phyloP scores from a whole-genome alignment of 2,113 vertebrate genomes.

The Saccopteryx leptura region DNA sequence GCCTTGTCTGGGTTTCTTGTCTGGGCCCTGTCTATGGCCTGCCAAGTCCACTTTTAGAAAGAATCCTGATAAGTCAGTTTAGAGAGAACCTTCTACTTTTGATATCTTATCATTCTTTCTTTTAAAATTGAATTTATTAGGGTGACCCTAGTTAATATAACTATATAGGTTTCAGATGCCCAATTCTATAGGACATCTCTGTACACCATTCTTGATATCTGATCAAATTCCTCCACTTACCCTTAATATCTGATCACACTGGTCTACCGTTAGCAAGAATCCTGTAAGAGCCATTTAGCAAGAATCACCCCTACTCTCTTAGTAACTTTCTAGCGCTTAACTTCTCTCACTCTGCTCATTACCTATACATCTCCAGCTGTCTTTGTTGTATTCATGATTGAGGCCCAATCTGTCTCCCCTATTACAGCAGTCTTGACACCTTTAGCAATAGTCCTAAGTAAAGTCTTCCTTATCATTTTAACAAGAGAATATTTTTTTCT shows the following conservation, averaged over 20 bases:
- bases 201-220: background rate
- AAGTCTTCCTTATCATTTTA: slow-evolving; percentile 24
- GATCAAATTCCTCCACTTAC: background rate
- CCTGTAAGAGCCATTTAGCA: background rate
- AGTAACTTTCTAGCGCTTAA: background rate
- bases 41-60: background rate
- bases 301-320: background rate
- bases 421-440: background rate
- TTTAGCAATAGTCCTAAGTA: background rate
- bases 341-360: background rate
- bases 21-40: background rate
- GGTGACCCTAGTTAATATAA: too few species aligned
- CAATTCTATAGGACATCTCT: too few species aligned
- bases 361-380: background rate
- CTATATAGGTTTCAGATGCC: too few species aligned
- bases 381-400: slow-evolving; percentile 10
- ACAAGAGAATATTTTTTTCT: slow-evolving; percentile 12
- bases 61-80: background rate
- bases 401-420: background rate
- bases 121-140: too few species aligned
- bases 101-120: background rate
- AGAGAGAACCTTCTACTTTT: background rate
- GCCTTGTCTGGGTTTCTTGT: background rate
- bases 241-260: background rate
- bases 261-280: slow-evolving; percentile 19